Conservation (phyloP, 2,888 invertebrate genomes). For the Agonopterix heracliana region DNA sequence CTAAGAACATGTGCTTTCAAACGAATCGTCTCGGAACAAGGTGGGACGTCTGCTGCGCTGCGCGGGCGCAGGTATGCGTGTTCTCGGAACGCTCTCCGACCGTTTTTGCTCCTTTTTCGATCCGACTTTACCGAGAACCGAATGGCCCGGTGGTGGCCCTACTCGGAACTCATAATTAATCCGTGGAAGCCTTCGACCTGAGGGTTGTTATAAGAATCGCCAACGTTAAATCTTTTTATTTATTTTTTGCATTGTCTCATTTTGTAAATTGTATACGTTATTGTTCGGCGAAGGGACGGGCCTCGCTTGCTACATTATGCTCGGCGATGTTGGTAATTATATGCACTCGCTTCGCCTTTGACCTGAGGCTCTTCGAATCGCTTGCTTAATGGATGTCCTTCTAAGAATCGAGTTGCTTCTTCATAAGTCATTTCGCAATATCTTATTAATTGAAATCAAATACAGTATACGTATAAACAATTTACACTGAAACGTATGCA, state of each 20-base stretch:
- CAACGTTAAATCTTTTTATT: slow-evolving; percentile 55
- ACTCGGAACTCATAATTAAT: slow-evolving; percentile 75
- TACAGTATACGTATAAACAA: too few species aligned
- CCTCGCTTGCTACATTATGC: slow-evolving; percentile 15
- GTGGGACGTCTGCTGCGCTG: slow-evolving; percentile 52
- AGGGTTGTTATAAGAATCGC: slow-evolving; percentile 72
- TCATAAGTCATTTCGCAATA: neutral
- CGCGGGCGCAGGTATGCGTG: slow-evolving; percentile 69
- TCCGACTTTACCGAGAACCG: slow-evolving; percentile 71
- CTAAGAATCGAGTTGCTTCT: slow-evolving; percentile 3
- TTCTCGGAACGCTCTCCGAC: slow-evolving; percentile 64
- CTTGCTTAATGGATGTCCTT: slow-evolving; percentile 27
- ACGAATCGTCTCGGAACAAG: slow-evolving; percentile 35
- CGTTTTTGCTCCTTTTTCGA: slow-evolving; percentile 75
- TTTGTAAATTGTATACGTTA: slow-evolving; percentile 54
- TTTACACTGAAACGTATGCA: too few species aligned
- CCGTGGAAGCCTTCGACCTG: slow-evolving; percentile 71
- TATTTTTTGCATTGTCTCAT: slow-evolving; percentile 61
- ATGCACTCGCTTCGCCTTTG: slow-evolving; percentile 36
- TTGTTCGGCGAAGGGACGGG: slow-evolving; percentile 47
- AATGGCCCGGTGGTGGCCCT: slow-evolving; percentile 73
- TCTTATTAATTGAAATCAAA: too few species aligned
- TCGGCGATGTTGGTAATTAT: slow-evolving; percentile 17
- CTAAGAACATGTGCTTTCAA: slow-evolving; percentile 57
- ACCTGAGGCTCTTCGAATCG: slow-evolving; percentile 32